Conservation (phyloP, 2,888 invertebrate species). For the Scotopteryx bipunctaria region DNA sequence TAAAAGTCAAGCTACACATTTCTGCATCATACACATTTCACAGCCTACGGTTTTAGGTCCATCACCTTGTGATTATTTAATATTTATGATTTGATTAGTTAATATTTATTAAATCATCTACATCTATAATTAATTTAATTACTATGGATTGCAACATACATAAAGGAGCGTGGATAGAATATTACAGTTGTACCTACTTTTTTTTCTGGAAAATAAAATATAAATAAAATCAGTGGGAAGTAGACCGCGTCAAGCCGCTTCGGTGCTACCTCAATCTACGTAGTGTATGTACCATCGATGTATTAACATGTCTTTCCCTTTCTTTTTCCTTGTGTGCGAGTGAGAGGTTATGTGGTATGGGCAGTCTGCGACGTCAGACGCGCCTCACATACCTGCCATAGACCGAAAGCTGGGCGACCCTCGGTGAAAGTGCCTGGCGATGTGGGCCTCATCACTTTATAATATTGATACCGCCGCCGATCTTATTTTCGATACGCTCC, state of each 20-base stretch:
- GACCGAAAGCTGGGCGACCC: conserved; percentile 69
- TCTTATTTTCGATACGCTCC: conserved; percentile 33
- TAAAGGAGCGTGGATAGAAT: conserved; percentile 33
- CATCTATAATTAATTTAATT: neutral
- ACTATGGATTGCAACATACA: conserved; percentile 33
- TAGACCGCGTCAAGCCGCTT: conserved; percentile 62
- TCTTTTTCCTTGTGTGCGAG: conserved; percentile 65
- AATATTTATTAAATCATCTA: neutral
- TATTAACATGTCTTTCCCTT: conserved; percentile 49
- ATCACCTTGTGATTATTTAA: too few relatives aligned
- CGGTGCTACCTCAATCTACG: conserved; percentile 44
- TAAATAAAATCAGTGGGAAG: conserved; percentile 63
- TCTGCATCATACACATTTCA: too few relatives aligned
- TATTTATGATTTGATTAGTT: too few relatives aligned
- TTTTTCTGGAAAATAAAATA: conserved; percentile 48
- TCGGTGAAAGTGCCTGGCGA: conserved; percentile 76
- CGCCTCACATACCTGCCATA: conserved; percentile 56
- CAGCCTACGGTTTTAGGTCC: too few relatives aligned
- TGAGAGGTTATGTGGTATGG: conserved; percentile 34
- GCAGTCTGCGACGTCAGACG: conserved; percentile 44
- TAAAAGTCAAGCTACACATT: too few relatives aligned
- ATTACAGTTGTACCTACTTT: conserved; percentile 61
- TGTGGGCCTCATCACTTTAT: conserved; percentile 50
- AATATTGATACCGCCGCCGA: conserved; percentile 41
- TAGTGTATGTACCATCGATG: conserved; percentile 40